Conservation (phyloP, 1,140 invertebrate genomes). For the Spodoptera litura region DNA sequence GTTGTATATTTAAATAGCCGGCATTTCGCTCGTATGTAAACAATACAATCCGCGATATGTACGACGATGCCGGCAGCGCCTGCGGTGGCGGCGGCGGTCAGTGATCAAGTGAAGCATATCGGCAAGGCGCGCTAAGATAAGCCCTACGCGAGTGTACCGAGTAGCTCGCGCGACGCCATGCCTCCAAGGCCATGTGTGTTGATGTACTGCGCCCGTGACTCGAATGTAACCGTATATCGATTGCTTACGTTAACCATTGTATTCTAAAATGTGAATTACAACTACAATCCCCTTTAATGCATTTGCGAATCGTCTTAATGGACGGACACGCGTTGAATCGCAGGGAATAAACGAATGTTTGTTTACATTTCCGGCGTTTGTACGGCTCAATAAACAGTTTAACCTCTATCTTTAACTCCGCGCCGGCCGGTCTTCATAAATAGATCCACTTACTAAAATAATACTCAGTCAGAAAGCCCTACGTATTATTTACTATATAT, state of each 20-base stretch:
- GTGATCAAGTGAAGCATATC: conserved; percentile 71
- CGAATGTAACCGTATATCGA: conserved; percentile 68
- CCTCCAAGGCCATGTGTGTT: conserved; percentile 75
- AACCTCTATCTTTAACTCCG: background rate
- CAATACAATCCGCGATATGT: conserved; percentile 60
- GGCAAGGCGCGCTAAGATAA: conserved; percentile 72
- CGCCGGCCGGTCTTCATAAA: background rate
- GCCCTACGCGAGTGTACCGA: conserved; percentile 63
- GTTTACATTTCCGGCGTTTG: background rate
- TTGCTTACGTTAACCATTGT: conserved; percentile 68
- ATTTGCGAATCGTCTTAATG: conserved; percentile 8
- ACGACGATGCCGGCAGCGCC: conserved; percentile 45
- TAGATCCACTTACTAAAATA: background rate
- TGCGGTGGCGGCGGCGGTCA: conserved; percentile 59
- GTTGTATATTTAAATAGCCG: conserved; percentile 48
- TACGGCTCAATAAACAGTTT: background rate
- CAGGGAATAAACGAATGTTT: background rate
- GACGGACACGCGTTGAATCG: background rate
- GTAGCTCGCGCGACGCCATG: conserved; percentile 53
- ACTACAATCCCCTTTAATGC: conserved; percentile 55
- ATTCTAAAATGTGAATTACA: conserved; percentile 68
- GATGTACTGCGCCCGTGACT: conserved; percentile 77
- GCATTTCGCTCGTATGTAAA: conserved; percentile 67
- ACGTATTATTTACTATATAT: background rate
- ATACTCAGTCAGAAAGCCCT: background rate